Percentiles rank a stretch among this genome's conserved stretches.
phyloP scores from a whole-genome alignment of 2,113 vertebrate genomes.

The Charadrius vociferus region DNA sequence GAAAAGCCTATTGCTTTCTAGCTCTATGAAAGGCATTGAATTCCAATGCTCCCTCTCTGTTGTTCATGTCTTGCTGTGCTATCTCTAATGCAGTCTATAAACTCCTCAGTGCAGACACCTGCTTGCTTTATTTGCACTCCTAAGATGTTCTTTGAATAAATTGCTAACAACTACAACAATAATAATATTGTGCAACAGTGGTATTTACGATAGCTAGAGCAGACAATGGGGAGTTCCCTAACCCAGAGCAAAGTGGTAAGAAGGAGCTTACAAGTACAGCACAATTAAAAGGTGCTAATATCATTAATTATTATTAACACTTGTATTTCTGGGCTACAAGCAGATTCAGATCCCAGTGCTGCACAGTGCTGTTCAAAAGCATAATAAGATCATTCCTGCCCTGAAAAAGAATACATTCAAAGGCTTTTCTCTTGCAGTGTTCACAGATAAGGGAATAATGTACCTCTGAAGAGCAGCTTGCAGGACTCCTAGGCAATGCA shows the following conservation, averaged over 20 bases:
- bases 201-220: slow-evolving; percentile 12
- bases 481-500: neutral
- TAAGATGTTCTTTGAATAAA: slow-evolving; percentile 52
- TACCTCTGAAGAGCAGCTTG: neutral
- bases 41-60: neutral
- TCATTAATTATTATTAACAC: slow-evolving; percentile 46
- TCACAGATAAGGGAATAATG: slow-evolving; percentile 2
- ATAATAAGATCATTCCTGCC: neutral
- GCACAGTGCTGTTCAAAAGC: neutral
- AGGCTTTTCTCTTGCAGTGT: neutral
- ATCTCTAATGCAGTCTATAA: neutral
- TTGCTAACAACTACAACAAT: neutral
- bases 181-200: neutral
- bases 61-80: slow-evolving; percentile 27
- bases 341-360: slow-evolving; percentile 23
- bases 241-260: neutral
- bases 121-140: slow-evolving; percentile 37
- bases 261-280: neutral
- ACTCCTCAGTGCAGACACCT: slow-evolving; percentile 9
- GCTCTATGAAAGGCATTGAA: neutral
- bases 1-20: neutral
- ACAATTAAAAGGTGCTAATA: slow-evolving; percentile 50
- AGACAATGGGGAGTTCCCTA: slow-evolving; percentile 34
- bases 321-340: slow-evolving; percentile 5
- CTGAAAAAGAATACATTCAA: neutral